Evolutionary conservation across 2,113 vertebrate species (phyloP).

Genomic region (Lampris megalopsis): DNA sequence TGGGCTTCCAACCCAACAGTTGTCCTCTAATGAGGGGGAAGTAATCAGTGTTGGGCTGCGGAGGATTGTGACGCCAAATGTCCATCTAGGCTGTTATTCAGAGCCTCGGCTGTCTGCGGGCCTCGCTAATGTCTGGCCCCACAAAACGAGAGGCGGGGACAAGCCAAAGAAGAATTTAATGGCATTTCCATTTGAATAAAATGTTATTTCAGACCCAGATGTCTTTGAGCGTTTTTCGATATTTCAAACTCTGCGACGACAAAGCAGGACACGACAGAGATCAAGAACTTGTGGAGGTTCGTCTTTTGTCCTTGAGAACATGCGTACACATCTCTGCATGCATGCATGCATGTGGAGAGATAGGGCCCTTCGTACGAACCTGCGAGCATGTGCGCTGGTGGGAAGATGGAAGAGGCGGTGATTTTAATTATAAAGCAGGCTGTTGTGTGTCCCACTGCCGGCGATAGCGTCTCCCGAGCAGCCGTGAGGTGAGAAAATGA

Average conservation of each 20-base stretch:
- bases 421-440: constrained; percentile 68
- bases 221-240: constrained; percentile 66
- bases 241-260: constrained; percentile 53
- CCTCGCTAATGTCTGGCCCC: constrained; percentile 61
- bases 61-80: constrained; percentile 80
- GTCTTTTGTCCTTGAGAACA: constrained; percentile 19
- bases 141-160: constrained; percentile 72
- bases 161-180: constrained; percentile 69
- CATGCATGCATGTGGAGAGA: not conserved
- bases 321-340: not conserved
- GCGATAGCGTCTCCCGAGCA: constrained; percentile 44
- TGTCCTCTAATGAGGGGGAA: constrained; percentile 82
- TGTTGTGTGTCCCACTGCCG: constrained; percentile 62
- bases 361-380: constrained; percentile 42
- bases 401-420: constrained; percentile 42
- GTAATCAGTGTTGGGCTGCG: constrained; percentile 75
- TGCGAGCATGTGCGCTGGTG: constrained; percentile 31
- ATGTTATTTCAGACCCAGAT: constrained; percentile 70
- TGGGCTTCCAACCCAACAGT: constrained; percentile 72
- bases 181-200: constrained; percentile 82
- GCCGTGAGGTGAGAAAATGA: constrained; percentile 50
- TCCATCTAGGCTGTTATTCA: constrained; percentile 82
- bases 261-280: constrained; percentile 34
- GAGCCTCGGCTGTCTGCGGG: constrained; percentile 62
- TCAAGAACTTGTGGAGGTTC: constrained; percentile 32